Conservation (phyloP, 2,888 invertebrate species). For the Idaea aversata region DNA sequence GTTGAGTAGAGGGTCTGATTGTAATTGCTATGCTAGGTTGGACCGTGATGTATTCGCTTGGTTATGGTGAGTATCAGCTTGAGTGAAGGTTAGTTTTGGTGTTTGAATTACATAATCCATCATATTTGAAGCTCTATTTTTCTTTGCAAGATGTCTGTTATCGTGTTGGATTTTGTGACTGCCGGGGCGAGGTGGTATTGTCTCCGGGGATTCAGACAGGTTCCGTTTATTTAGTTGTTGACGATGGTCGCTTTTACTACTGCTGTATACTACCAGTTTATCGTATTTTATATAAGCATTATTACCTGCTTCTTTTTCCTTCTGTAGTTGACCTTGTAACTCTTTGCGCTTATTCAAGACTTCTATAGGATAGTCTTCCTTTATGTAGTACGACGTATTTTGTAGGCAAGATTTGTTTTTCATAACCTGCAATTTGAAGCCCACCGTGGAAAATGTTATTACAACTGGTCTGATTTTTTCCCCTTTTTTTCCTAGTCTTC, state of each 20-base stretch:
- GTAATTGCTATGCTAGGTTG: constrained; percentile 9
- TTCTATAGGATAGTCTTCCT: constrained; percentile 26
- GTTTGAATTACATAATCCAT: constrained; percentile 15
- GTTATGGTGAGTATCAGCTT: constrained; percentile 2
- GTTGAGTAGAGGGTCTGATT: constrained; percentile 13
- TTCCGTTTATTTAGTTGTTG: constrained; percentile 13
- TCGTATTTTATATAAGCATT: constrained; percentile 23
- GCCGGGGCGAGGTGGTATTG: constrained; percentile 2
- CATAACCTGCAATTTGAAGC: constrained; percentile 18
- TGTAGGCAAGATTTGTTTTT: constrained; percentile 19
- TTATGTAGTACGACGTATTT: constrained; percentile 22
- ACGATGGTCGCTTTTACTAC: constrained; percentile 3
- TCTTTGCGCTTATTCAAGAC: constrained; percentile 21
- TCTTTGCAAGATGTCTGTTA: constrained; percentile 1
- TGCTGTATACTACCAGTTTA: constrained; percentile 9
- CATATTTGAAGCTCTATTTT: constrained; percentile 16
- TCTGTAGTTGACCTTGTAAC: constrained; percentile 19
- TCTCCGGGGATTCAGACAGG: constrained; percentile 14
- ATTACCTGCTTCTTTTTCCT: constrained; percentile 19
- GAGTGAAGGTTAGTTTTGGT: constrained; percentile 11
- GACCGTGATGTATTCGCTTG: constrained; percentile 10
- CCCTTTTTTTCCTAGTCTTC: constrained; percentile 26
- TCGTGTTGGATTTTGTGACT: constrained; percentile 7
- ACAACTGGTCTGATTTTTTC: constrained; percentile 23
- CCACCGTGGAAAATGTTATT: constrained; percentile 16